phyloP scores from a whole-genome alignment of 2,113 vertebrate genomes.

The Oxyura jamaicensis region DNA sequence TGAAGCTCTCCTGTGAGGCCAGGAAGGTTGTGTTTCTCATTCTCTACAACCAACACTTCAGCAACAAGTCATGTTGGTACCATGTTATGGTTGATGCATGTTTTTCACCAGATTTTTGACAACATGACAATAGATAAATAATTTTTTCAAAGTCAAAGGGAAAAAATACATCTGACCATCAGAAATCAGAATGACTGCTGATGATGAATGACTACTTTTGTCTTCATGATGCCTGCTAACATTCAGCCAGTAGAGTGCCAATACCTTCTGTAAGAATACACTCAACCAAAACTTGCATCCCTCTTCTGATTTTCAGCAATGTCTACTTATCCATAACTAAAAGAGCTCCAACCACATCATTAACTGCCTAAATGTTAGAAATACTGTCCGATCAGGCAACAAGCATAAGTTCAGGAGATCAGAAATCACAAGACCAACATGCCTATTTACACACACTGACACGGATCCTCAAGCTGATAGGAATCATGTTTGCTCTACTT shows the following conservation, averaged over 20 bases:
- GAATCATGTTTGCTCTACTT: neutral
- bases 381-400: neutral
- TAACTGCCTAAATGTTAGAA: neutral
- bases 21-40: neutral
- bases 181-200: slow-evolving; percentile 22
- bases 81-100: slow-evolving; percentile 31
- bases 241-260: neutral
- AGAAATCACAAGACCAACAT: neutral
- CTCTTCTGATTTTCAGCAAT: neutral
- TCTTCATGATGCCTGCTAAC: neutral
- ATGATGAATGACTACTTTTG: neutral
- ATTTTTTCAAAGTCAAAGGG: neutral
- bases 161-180: neutral
- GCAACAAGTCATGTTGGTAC: neutral
- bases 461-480: neutral
- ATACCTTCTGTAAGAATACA: neutral
- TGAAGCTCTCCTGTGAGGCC: neutral
- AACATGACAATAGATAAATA: neutral
- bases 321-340: neutral
- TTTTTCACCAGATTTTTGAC: neutral
- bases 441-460: neutral
- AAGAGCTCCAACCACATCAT: neutral
- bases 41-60: neutral
- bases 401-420: neutral
- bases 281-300: neutral